phyloP scores from a whole-genome alignment of 2,113 vertebrate species.

The Poeciliopsis retropinna region DNA sequence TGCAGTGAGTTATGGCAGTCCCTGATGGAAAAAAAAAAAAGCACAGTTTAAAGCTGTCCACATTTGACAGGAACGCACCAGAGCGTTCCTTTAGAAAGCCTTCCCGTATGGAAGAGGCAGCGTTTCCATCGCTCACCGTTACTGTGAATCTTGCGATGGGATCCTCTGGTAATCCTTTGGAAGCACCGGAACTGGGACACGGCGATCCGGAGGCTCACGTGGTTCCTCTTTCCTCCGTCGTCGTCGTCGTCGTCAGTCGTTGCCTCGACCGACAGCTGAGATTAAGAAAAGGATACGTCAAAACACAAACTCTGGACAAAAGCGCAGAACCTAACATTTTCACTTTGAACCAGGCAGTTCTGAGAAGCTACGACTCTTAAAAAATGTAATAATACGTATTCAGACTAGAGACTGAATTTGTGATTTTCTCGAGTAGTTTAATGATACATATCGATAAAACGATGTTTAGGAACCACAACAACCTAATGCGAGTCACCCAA shows the following conservation, averaged over 20 bases:
- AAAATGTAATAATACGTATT: too few species aligned
- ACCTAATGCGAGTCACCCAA: too few species aligned
- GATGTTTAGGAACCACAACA: too few species aligned
- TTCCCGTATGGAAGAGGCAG: too few species aligned
- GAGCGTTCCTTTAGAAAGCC: too few species aligned
- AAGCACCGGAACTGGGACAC: slow-evolving; percentile 94
- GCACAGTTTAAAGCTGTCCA: background rate
- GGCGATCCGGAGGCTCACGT: slow-evolving; percentile 78
- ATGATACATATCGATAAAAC: too few species aligned
- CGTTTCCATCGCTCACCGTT: slow-evolving; percentile 55
- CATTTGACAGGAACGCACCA: too few species aligned
- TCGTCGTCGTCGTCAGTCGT: slow-evolving; percentile 38
- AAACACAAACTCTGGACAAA: background rate
- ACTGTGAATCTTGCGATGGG: slow-evolving; percentile 32
- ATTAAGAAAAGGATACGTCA: background rate
- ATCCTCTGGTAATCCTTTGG: slow-evolving; percentile 88
- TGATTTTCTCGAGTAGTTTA: too few species aligned
- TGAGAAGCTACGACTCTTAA: too few species aligned
- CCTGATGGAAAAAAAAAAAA: slow-evolving; percentile 42
- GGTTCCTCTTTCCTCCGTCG: background rate
- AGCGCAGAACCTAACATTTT: background rate
- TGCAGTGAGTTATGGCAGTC: slow-evolving; percentile 76
- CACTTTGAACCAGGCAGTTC: background rate
- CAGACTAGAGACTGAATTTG: too few species aligned
- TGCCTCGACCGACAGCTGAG: slow-evolving; percentile 73